Conservation (phyloP, 2,888 invertebrate species). For the Polydrusus pterygomalis region DNA sequence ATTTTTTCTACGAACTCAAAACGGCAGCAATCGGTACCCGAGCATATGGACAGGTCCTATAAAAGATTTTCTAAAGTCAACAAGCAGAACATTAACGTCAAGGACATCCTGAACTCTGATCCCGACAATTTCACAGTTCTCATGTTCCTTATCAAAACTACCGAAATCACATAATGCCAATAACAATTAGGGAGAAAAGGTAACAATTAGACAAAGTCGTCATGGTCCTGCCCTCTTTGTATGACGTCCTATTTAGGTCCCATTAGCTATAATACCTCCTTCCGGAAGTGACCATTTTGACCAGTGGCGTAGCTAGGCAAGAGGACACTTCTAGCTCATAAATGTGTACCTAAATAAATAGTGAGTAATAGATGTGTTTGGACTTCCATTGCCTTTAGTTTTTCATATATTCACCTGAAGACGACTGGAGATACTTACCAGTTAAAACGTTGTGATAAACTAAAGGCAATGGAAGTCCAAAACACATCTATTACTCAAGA, state of each 20-base stretch:
- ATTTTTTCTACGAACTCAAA: too few species aligned
- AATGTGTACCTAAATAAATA: too few species aligned
- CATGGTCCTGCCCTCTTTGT: slow-evolving; percentile 29
- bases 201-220: slow-evolving; percentile 51
- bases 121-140: slow-evolving; percentile 34
- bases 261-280: slow-evolving; percentile 27
- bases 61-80: background rate
- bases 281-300: slow-evolving; percentile 51
- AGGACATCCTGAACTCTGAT: background rate
- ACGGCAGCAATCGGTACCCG: background rate
- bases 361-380: too few species aligned
- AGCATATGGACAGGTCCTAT: background rate
- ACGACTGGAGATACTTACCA: too few species aligned
- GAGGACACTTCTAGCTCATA: too few species aligned
- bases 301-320: too few species aligned
- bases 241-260: slow-evolving; percentile 32
- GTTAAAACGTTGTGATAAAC: too few species aligned
- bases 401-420: too few species aligned
- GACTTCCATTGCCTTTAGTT: too few species aligned
- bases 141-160: slow-evolving; percentile 25
- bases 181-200: slow-evolving; percentile 31
- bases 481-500: too few species aligned
- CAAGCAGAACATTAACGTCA: slow-evolving; percentile 3
- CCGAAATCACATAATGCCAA: slow-evolving; percentile 21
- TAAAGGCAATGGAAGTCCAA: too few species aligned